Percentiles rank a stretch among this genome's conserved stretches.
Conservation (phyloP, 2,888 invertebrate genomes). For the Epistrophella euchroma region DNA sequence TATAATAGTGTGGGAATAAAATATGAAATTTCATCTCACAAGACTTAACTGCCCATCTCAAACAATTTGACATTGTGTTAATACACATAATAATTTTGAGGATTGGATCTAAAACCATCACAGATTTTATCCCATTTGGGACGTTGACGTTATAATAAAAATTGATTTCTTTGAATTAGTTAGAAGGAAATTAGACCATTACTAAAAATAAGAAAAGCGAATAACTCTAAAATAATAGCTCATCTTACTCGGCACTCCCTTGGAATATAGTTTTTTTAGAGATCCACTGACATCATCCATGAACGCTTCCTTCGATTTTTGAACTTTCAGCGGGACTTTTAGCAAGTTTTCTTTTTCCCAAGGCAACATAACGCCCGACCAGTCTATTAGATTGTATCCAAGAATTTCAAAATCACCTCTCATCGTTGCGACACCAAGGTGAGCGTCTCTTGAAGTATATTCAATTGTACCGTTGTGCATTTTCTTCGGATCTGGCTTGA, state of each 20-base stretch:
- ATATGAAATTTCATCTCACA: too few relatives aligned
- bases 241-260: conserved; percentile 83
- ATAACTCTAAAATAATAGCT: background rate
- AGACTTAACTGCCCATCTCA: too few relatives aligned
- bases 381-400: conserved; percentile 96
- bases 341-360: conserved; percentile 90
- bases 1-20: too few relatives aligned
- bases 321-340: conserved; percentile 86
- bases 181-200: too few relatives aligned
- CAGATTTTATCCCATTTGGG: too few relatives aligned
- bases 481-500: conserved; percentile 94
- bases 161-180: too few relatives aligned
- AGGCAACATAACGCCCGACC: conserved; percentile 93
- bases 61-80: too few relatives aligned
- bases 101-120: too few relatives aligned
- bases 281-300: conserved; percentile 85
- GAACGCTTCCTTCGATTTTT: conserved; percentile 88
- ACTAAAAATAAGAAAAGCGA: too few relatives aligned
- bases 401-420: conserved; percentile 97
- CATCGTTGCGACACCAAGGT: conserved; percentile 94
- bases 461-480: conserved; percentile 99
- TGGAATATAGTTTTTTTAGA: conserved; percentile 80
- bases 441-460: conserved; percentile 98
- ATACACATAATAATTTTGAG: too few relatives aligned
- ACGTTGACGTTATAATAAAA: too few relatives aligned